Base-by-base conservation (phyloP, 1,140 invertebrate species). In the Drosophila baimaii region DNA sequence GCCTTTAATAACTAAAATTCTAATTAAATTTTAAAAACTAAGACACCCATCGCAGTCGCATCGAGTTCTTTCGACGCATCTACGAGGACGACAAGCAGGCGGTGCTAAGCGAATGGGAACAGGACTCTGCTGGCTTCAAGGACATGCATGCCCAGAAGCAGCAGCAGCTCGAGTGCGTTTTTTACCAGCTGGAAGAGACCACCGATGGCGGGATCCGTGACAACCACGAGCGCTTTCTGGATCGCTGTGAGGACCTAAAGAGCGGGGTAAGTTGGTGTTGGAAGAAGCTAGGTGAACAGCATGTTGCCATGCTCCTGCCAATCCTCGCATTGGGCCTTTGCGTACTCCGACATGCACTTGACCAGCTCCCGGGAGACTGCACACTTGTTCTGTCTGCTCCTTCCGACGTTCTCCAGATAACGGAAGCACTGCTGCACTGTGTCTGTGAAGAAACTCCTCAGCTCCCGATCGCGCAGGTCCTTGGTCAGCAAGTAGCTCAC, bases 341-440 rank as follows among this genome's bases (percentile, higher is more conserved):
- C 93, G 63, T 93, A 94, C 63, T 94, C 93, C 1, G 93, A 92
- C 66, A 94, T 89, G 71, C 93, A 94, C 43, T 92, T 91, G 51
- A 94, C 80, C 9, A 94, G 79, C 46, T 93, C 93, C 56, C 92
- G 92, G 0, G 93, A 92, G 66, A 93, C 93, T 37, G 92, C 77
- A 64, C 93, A 94, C 69, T 93, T 94, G 33, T 94, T 92, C 46
- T 91, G 91, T n/a, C 56, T 37, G 44, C 33, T 44, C 90, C 93
- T 91, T 70, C 66, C 43, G 4, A 92, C 92, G 70, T 92, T 92
- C 44, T 93, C 92, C 46, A 94, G 61, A 47, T 94, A 93, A 63
- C 93, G 93, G 58, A 94, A 94, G 71, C 93, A 94, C 58, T 94
- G 93, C 63, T 94, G 93, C 54, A 94, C 93, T 0, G 93, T 93